Evolutionary conservation across 2,888 invertebrate genomes (phyloP), one percentile per base, ranked within the genome.

Genomic region (Spicauda simplicius): DNA sequence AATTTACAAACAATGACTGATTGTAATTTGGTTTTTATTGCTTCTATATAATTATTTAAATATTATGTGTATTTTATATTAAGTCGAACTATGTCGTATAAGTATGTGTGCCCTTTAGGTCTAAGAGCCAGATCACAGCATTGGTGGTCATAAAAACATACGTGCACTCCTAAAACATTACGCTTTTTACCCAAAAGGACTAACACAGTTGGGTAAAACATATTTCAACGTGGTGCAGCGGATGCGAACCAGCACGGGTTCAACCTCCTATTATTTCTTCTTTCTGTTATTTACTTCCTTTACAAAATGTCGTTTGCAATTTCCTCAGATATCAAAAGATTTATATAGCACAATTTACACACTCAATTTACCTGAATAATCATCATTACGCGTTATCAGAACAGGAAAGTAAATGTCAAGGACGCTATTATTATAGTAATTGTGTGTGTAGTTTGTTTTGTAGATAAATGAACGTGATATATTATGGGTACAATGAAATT

Each of bases 321-420:
- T 14, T 14, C 45, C n/a, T 45, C 7, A n/a, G 45, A 45, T 45
- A 45, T 45, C 45, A 45, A 45, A 41, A 45, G 45, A 45, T 16
- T 8, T 59, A 5, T 30, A 50, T 18, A 52, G 50, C 33, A 25
- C 19, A 18, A 52, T 52, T 60, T 33, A 33, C 48, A 52, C 37
- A 58, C 53, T 58, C 52, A 54, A 59, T 65, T 65, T 58, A 54
- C 59, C 58, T 65, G n/a, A 54, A 54, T 30, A 65, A 65, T 65
- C 59, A 65, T 65, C 54, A 65, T 65, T 54, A 65, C 19, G 25
- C 25, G 58, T 19, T 59, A 19, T n/a, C 45, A 33, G 58, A 58
- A 41, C 25, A 12, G 53, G 53, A 53, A 41, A 20, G 37, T 41
- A 65, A 59, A 65, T 65, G 65, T 54, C 59, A 65, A 65, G 65